Evolutionary conservation across 2,797 vertebrate genomes (phyloP).

Genomic region (Toxotes lorentzi): DNA sequence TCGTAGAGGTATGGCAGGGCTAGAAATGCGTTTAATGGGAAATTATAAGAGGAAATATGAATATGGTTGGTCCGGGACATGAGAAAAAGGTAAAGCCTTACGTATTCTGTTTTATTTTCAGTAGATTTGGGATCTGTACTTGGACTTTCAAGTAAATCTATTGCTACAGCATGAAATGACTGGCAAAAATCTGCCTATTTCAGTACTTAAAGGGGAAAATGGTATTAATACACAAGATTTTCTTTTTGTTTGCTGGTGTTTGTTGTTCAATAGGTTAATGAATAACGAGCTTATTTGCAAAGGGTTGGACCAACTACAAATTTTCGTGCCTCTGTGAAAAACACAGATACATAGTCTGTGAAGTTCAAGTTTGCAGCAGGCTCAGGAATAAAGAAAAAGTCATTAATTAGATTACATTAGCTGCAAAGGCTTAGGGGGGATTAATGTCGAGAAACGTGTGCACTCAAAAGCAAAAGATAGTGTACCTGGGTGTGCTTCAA

Average conservation of each 20-base stretch:
- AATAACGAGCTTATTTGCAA: background rate
- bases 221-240: background rate
- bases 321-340: constrained; percentile 12
- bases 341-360: constrained; percentile 31
- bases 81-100: constrained; percentile 5
- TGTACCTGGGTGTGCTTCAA: constrained; percentile 82
- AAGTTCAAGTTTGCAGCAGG: constrained; percentile 63
- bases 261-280: constrained; percentile 18
- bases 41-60: constrained; percentile 30
- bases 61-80: constrained; percentile 4
- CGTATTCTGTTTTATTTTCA: constrained; percentile 2
- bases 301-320: background rate
- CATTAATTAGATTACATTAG: constrained; percentile 87
- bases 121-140: background rate
- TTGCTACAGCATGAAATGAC: background rate
- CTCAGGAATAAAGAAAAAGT: constrained; percentile 57
- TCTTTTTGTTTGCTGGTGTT: background rate
- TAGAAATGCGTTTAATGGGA: constrained; percentile 26
- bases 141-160: background rate
- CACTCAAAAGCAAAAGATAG: constrained; percentile 77
- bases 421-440: constrained; percentile 82
- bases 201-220: background rate
- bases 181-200: background rate
- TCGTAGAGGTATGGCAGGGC: constrained; percentile 37
- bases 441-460: constrained; percentile 81